phyloP scores from a whole-genome alignment of 2,113 vertebrate species.

The Hippocampus mohnikei region DNA sequence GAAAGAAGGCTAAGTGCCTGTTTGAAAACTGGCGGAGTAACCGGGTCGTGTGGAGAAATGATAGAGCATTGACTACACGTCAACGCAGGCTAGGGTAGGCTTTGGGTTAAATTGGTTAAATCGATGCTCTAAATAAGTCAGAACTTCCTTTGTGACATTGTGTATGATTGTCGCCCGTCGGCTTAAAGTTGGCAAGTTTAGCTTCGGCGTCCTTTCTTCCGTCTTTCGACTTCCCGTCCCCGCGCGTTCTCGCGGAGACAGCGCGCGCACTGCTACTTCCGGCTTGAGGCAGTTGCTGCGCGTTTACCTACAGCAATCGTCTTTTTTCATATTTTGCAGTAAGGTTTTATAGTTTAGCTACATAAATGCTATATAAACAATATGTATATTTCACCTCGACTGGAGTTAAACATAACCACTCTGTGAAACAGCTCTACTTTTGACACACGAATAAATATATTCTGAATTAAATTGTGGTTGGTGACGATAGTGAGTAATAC shows the following conservation, averaged over 20 bases:
- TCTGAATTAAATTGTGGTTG: background rate
- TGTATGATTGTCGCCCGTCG: slow-evolving; percentile 13
- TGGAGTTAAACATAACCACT: background rate
- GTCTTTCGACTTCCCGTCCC: slow-evolving; percentile 52
- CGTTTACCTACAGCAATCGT: background rate
- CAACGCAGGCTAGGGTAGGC: slow-evolving; percentile 2
- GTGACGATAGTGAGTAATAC: background rate
- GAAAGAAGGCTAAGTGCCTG: slow-evolving; percentile 43
- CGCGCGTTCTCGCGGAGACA: slow-evolving; percentile 32
- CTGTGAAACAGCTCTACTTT: background rate
- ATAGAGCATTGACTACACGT: background rate
- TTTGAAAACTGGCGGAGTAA: slow-evolving; percentile 48
- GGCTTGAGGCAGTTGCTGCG: slow-evolving; percentile 40
- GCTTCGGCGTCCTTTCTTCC: slow-evolving; percentile 48
- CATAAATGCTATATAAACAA: background rate
- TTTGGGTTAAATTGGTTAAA: slow-evolving; percentile 9
- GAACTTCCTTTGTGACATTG: slow-evolving; percentile 10
- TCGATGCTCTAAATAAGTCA: slow-evolving; percentile 1
- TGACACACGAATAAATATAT: background rate
- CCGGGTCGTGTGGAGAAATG: slow-evolving; percentile 24
- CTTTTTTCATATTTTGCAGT: background rate
- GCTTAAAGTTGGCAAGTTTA: slow-evolving; percentile 55
- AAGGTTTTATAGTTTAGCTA: background rate
- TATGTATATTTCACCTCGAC: background rate
- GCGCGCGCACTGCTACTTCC: slow-evolving; percentile 23